Evolutionary conservation across 2,888 invertebrate species (phyloP).

Genomic region (Mythimna impura): DNA sequence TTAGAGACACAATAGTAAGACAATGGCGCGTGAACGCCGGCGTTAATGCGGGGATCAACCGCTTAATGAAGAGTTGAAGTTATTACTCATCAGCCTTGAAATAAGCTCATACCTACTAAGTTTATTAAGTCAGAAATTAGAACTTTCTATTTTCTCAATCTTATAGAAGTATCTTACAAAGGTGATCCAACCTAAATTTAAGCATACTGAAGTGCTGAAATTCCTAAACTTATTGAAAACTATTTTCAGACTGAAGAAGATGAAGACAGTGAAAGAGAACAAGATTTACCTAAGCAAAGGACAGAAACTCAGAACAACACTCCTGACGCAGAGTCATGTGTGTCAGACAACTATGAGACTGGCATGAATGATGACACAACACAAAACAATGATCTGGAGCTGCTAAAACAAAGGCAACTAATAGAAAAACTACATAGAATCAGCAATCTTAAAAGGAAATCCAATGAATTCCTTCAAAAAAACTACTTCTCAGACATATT

Average conservation of each 20-base stretch:
- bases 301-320: constrained; percentile 76
- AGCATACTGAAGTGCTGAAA: not conserved
- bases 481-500: constrained; percentile 83
- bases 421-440: constrained; percentile 86
- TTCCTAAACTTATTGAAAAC: not conserved
- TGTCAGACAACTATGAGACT: constrained; percentile 79
- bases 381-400: constrained; percentile 78
- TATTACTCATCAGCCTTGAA: too few species aligned
- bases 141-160: not conserved
- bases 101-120: not conserved
- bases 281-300: constrained; percentile 79
- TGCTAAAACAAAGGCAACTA: constrained; percentile 84
- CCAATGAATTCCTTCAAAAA: constrained; percentile 86
- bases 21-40: too few species aligned
- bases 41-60: too few species aligned
- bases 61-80: too few species aligned
- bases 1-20: too few species aligned
- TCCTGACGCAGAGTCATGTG: constrained; percentile 78
- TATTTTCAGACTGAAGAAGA: constrained; percentile 84
- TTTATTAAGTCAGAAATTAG: not conserved
- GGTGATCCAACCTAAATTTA: not conserved
- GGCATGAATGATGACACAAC: constrained; percentile 74
- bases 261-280: constrained; percentile 80
- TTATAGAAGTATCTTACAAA: not conserved
- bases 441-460: constrained; percentile 86